Base-by-base conservation (phyloP, 1,140 invertebrate species). In the Cydia pomonella region DNA sequence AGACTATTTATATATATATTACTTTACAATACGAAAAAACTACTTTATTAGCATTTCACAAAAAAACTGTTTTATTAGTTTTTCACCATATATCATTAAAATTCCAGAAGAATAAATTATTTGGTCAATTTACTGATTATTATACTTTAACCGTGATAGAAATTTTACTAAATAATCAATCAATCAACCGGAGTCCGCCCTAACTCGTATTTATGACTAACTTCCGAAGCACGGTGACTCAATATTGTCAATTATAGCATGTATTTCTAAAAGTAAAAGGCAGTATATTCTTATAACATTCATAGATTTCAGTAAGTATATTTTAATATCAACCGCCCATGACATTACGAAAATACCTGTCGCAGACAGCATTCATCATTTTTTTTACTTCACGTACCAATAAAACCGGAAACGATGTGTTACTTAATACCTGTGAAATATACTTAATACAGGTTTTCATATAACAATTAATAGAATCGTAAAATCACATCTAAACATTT, bases 211-310 rank as follows among this genome's bases (percentile, higher is more conserved):
- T 81, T 81, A 79, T 75, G 75, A 73, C 73, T 76, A 41, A 71
- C 72, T 81, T 81, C 80, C 77, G 63, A 44, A 27, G 62, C 63
- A 25, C 23, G 44, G 80, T 77, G 76, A 80, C 82, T 83, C 79
- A 81, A 86, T 84, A 84, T 82, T 81, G 84, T 87, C 84, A 87
- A 87, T 86, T 84, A 81, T 75, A 50, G 13, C n/a, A 59, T 23
- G 53, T 59, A n/a, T 59, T 59, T 21, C n/a, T 6, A 18, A n/a
- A 53, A 53, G 50, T 53, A 53, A 21, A 53, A 53, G 6, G 50
- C 50, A 53, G 13, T 53, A 18, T 21, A 53, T 18, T 9, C 50
- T 7, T 18, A 53, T 7, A 21, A 53, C 7, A 21, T 16, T 3
- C 2, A 10, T n/a, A 10, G 53, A 7, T 21, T 59, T 23, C 10